Base-by-base conservation (phyloP, 2,888 invertebrate genomes). In the Drosophila buzzatii region DNA sequence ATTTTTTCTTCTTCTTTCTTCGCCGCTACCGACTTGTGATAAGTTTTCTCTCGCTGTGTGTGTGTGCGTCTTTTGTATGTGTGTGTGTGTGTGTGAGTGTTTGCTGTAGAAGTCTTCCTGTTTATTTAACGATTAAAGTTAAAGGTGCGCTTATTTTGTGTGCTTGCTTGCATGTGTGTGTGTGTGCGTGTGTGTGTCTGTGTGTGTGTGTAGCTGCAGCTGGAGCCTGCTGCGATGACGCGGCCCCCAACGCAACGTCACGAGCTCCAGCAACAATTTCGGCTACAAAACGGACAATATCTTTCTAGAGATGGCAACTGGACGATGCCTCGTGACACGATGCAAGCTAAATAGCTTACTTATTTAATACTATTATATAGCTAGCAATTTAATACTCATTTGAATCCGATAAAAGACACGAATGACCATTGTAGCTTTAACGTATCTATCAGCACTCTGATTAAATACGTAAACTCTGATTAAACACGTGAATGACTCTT, bases 71-170 rank as follows among this genome's bases (percentile, higher is more conserved):
- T 27, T 27, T 27, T 52, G 39, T 62, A 16, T 60, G 16, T 52
- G 35, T 49, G 44, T 64, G 27, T 60, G 66, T 78, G 44, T 70
- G 59, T 57, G 57, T 63, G 70, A 65, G 73, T 85, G 70, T 85
- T 80, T 89, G 70, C 85, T 80, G 78, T 83, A 89, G 85, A 87
- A 87, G 89, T 86, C 86, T 89, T 86, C 86, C 86, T 86, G 89
- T 86, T 89, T 86, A 85, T 78, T 89, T 83, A 77, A 81, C 83
- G 83, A 85, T 85, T 87, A 82, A 84, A 85, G 78, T 63, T 78
- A 79, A 81, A 81, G 81, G 73, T 81, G 73, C 67, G 72, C 69
- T 82, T 76, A 73, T 59, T 71, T 61, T 66, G 56, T 63, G 45
- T 55, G 57, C 31, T 55, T 59, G 42, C 51, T 39, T 33, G 31